Conservation (phyloP, 2,888 invertebrate genomes). For the Leptinotarsa tumamoca region DNA sequence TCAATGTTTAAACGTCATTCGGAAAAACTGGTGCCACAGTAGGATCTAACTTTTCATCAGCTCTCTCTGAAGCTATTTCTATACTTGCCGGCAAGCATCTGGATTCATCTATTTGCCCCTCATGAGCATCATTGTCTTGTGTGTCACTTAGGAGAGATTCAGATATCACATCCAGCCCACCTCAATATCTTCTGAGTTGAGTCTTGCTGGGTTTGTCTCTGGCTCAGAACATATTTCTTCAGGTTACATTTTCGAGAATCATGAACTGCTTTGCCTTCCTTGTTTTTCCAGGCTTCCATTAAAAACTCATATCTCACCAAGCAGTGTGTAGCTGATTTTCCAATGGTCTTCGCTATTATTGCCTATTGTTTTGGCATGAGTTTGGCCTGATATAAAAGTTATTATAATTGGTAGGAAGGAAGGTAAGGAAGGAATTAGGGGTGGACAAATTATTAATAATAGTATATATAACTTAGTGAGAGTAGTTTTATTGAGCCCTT, state of each 20-base stretch:
- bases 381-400: slow-evolving; percentile 96
- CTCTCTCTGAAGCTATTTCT: slow-evolving; percentile 69
- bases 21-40: too few relatives aligned
- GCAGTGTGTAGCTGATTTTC: slow-evolving; percentile 98
- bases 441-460: too few relatives aligned
- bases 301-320: slow-evolving; percentile 97
- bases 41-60: slow-evolving; percentile 71
- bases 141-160: slow-evolving; percentile 99
- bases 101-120: slow-evolving; percentile 98
- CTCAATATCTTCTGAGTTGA: slow-evolving; percentile 99
- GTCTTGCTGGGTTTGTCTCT: slow-evolving; percentile 98
- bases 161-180: slow-evolving; percentile 98
- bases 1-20: too few relatives aligned
- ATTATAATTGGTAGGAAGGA: slow-evolving; percentile 67
- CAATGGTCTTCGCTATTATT: slow-evolving; percentile 98
- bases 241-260: slow-evolving; percentile 96
- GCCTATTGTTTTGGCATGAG: slow-evolving; percentile 99
- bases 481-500: too few relatives aligned
- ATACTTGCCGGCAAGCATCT: slow-evolving; percentile 97
- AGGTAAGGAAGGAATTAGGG: too few relatives aligned
- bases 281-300: slow-evolving; percentile 90
- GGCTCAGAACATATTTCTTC: slow-evolving; percentile 99
- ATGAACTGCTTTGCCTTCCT: slow-evolving; percentile 94
- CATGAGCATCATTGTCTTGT: slow-evolving; percentile 67
- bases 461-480: too few relatives aligned